These are phyloP conservation scores for Megaceryle maxima DNA, from an alignment of 2,113 vertebrate genomes.

Conservation along the genomic window DNA sequence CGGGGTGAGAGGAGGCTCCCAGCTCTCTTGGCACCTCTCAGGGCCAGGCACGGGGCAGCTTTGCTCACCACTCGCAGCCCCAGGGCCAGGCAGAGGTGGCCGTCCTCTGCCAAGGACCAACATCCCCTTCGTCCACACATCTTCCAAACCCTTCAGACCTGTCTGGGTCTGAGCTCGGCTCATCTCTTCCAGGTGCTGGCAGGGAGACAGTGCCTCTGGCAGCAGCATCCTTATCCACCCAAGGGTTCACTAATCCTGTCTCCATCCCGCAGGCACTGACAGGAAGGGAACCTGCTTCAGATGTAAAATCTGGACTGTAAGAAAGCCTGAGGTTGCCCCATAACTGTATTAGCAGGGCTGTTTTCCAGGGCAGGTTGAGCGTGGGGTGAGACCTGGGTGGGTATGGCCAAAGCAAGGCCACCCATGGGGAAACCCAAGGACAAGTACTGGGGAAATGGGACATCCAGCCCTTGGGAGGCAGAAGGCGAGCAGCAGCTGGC, in stretches of 20 bases:
- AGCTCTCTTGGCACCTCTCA: background rate
- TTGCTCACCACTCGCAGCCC: fast-evolving
- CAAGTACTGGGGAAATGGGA: fast-evolving
- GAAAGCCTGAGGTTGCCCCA: background rate
- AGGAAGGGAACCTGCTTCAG: background rate
- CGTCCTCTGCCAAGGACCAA: background rate
- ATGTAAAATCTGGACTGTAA: background rate
- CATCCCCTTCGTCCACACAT: background rate
- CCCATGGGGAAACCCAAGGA: fast-evolving
- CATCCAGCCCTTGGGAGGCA: background rate
- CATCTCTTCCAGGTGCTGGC: background rate
- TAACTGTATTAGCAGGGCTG: background rate
- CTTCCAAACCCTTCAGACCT: background rate
- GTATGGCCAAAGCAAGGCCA: background rate
- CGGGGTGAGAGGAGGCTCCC: fast-evolving
- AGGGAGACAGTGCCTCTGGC: fast-evolving
- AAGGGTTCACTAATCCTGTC: fast-evolving
- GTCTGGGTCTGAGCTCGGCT: background rate
- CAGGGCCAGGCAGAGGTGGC: no score
- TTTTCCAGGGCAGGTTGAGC: fast-evolving
- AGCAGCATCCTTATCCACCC: background rate
- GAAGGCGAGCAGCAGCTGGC: no score
- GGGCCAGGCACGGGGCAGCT: background rate
- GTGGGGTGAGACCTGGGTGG: background rate
- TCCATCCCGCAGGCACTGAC: fast-evolving